These are phyloP conservation scores for Terebella lapidaria DNA, from an alignment of 2,888 invertebrate genomes.

Conservation along the genomic window DNA sequence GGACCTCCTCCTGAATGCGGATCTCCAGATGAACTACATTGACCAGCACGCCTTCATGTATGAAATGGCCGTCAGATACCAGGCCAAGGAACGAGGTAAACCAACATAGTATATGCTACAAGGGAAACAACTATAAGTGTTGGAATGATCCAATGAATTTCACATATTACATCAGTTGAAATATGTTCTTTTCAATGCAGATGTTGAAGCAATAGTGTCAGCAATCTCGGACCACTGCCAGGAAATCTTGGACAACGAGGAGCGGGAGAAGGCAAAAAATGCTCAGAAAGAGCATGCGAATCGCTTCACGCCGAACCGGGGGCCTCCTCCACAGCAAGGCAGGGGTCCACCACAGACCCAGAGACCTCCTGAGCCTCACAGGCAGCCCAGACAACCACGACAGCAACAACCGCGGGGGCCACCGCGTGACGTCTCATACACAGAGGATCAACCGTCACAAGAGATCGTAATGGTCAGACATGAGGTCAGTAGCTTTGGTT, in stretches of 20 bases:
- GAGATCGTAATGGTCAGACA: too few species aligned
- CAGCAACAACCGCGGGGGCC: too few species aligned
- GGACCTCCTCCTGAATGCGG: slow-evolving; percentile 18
- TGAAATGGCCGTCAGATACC: slow-evolving; percentile 22
- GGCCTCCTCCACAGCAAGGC: neutral
- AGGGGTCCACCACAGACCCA: neutral
- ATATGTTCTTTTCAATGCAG: slow-evolving; percentile 6
- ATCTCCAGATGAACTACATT: slow-evolving; percentile 22
- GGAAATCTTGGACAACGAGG: neutral
- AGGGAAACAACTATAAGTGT: neutral
- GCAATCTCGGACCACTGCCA: neutral
- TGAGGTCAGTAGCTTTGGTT: too few species aligned
- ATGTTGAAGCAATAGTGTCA: slow-evolving; percentile 6
- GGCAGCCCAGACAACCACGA: too few species aligned
- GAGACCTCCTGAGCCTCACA: too few species aligned
- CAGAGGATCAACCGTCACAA: too few species aligned
- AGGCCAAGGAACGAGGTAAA: slow-evolving; percentile 23
- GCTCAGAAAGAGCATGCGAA: neutral
- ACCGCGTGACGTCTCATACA: too few species aligned
- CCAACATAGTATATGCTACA: neutral
- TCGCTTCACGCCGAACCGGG: neutral
- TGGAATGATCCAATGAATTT: too few species aligned
- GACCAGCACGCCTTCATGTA: slow-evolving; percentile 17
- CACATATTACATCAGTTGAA: neutral
- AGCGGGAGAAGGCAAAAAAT: neutral